Conservation (phyloP, 2,888 invertebrate genomes). For the Diadromus collaris region DNA sequence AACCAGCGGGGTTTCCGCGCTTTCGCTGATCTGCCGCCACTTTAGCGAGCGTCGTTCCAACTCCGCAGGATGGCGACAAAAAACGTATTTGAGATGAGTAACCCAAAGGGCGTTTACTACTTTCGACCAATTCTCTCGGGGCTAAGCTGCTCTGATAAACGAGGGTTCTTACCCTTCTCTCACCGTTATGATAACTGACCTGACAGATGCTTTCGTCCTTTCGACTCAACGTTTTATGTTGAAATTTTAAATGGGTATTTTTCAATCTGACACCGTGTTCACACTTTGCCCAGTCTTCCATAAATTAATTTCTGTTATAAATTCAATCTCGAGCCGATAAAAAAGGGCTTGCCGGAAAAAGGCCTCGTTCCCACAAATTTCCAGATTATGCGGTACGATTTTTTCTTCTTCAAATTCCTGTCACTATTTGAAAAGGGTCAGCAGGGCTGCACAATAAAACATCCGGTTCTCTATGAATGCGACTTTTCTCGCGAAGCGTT, state of each 20-base stretch:
- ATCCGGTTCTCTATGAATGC: background rate
- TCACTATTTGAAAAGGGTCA: constrained; percentile 36
- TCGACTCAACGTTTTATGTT: background rate
- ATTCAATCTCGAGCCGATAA: constrained; percentile 10
- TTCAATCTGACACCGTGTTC: too few relatives aligned
- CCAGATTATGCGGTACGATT: constrained; percentile 9
- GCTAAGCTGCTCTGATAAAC: constrained; percentile 33
- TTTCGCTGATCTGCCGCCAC: constrained; percentile 37
- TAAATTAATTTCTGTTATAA: constrained; percentile 27
- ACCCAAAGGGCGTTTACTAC: constrained; percentile 14
- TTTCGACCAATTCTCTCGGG: constrained; percentile 21
- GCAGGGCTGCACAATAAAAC: constrained; percentile 27
- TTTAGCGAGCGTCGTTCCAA: constrained; percentile 11
- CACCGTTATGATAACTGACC: background rate
- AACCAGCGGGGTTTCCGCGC: constrained; percentile 39
- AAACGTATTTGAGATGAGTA: constrained; percentile 39
- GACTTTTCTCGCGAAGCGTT: constrained; percentile 14
- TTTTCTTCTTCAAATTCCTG: constrained; percentile 14
- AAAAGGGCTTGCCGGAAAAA: constrained; percentile 25
- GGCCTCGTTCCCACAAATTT: constrained; percentile 13
- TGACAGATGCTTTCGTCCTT: background rate
- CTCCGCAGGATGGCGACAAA: constrained; percentile 4
- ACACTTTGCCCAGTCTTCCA: too few relatives aligned
- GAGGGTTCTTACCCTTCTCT: constrained; percentile 1
- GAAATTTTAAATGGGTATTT: too few relatives aligned